Base-by-base conservation (phyloP, 2,797 vertebrate species). In the Enteromius trimaculatus region DNA sequence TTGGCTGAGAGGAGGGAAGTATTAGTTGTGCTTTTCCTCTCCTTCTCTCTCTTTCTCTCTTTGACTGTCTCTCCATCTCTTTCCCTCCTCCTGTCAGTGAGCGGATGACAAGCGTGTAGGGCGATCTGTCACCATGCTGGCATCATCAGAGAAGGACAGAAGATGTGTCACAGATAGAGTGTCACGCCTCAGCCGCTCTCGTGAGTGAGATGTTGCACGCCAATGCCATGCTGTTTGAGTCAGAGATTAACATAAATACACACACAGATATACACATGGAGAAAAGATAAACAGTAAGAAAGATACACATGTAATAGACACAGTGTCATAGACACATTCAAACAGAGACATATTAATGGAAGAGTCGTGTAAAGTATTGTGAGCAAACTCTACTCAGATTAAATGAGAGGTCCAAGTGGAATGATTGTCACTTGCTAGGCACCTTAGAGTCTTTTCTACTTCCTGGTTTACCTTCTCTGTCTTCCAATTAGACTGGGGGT, bases 151-250 rank as follows among this genome's bases (percentile, higher is more conserved):
- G 91, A 90, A 91, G 90, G 92, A 93, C 93, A 92, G 92, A 94
- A 92, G 91, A 93, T 92, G 91, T 92, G 92, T 93, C 92, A 92
- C 89, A 92, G 92, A 95, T 92, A 92, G 92, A 93, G 93, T 93
- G 93, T 94, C 92, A 94, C 88, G 90, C 92, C 91, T 87, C 84
- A 89, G 86, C 89, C 90, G 88, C 87, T 86, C 76, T 84, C 39
- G 84, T 87, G 87, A 88, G 83, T 64, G 77, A 82, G 78, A 80
- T 29, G 47, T 71, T 82, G 77, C 71, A 83, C 79, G 55, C 74
- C 82, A 84, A 51, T 85, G 78, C 65, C 34, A 37, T 83, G 81
- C 39, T 66, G 81, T 26, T 17, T 55, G 66, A 79, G 65, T 37
- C 42, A 26, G 53, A 79, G 53, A 84, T 78, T 49, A 70, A 72